Percentiles rank a stretch among this genome's conserved stretches.
phyloP scores from a whole-genome alignment of 2,888 invertebrate genomes.

The Axea sp. region DNA sequence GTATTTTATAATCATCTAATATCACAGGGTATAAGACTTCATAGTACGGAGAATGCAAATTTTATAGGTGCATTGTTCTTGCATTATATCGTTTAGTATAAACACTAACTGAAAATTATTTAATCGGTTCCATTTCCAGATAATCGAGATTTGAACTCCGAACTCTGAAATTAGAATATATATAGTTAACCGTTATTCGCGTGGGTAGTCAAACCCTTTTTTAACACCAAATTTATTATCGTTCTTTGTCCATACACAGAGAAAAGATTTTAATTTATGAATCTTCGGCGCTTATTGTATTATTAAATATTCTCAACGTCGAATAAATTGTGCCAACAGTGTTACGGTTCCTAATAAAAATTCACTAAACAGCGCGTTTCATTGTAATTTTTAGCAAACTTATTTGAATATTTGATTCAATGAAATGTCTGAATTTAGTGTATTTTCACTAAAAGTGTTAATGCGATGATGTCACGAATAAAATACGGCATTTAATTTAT shows the following conservation, averaged over 20 bases:
- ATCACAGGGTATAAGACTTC: too few species aligned
- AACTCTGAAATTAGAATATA: not conserved
- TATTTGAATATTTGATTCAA: conserved; percentile 32
- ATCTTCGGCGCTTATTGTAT: conserved; percentile 16
- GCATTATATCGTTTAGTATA: too few species aligned
- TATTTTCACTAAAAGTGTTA: conserved; percentile 29
- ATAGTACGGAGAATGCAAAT: too few species aligned
- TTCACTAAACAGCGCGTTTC: conserved; percentile 23
- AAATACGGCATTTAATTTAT: conserved; percentile 5
- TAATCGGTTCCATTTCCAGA: not conserved
- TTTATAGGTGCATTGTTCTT: too few species aligned
- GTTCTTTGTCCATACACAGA: not conserved
- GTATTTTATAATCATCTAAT: too few species aligned
- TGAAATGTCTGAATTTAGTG: not conserved
- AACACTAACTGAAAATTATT: too few species aligned
- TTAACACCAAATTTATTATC: not conserved
- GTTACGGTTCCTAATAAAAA: conserved; percentile 32
- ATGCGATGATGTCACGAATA: conserved; percentile 30
- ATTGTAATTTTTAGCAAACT: not conserved
- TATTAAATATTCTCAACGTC: conserved; percentile 16
- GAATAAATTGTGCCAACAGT: conserved; percentile 16
- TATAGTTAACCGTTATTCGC: conserved; percentile 2
- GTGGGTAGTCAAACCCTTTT: conserved; percentile 1
- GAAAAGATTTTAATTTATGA: conserved; percentile 5
- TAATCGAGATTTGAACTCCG: not conserved